phyloP scores from a whole-genome alignment of 2,888 invertebrate species.

The Tubulanus polymorphus region DNA sequence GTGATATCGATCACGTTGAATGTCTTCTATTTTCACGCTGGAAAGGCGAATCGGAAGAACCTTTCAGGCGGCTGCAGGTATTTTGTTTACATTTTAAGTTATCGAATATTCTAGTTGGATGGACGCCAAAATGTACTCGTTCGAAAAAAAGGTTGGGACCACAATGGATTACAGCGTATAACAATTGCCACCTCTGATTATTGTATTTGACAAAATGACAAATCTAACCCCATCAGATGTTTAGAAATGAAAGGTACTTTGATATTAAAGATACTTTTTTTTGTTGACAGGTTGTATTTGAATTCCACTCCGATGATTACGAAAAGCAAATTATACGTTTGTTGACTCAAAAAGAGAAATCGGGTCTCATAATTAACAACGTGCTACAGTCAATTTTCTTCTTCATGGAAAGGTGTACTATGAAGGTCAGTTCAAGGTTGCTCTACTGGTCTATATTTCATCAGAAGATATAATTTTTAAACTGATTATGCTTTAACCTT shows the following conservation, averaged over 20 bases:
- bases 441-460: too few relatives aligned
- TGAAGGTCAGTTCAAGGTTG: conserved; percentile 31
- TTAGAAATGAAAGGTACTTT: too few relatives aligned
- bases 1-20: conserved; percentile 46
- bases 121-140: too few relatives aligned
- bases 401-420: conserved; percentile 38
- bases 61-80: conserved; percentile 44
- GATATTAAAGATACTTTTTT: neutral
- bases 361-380: conserved; percentile 46
- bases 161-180: too few relatives aligned
- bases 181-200: neutral
- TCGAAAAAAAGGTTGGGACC: too few relatives aligned
- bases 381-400: conserved; percentile 45
- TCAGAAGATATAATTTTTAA: neutral
- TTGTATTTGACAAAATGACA: neutral
- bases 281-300: conserved; percentile 33
- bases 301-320: conserved; percentile 39
- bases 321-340: conserved; percentile 43
- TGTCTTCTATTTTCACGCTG: conserved; percentile 48
- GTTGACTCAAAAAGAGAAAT: conserved; percentile 34
- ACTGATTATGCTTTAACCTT: conserved; percentile 6
- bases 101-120: too few relatives aligned
- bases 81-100: too few relatives aligned
- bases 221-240: too few relatives aligned
- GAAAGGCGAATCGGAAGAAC: conserved; percentile 37